These are phyloP conservation scores for Sceliomorpha sp. DNA, from an alignment of 2,888 invertebrate species.

Conservation along the genomic window DNA sequence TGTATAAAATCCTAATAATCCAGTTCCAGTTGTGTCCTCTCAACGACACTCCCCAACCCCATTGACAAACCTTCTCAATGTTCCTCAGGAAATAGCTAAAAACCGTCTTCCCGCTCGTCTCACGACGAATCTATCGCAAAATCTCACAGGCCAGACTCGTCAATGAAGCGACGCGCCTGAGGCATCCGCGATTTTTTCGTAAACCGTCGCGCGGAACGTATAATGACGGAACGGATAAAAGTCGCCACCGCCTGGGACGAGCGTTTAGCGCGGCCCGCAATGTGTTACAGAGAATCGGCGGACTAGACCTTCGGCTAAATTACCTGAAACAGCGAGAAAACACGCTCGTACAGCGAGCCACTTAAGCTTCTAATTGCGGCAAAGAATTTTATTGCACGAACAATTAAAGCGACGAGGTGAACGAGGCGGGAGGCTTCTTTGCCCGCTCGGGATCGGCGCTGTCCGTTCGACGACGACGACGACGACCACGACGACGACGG, in stretches of 20 bases:
- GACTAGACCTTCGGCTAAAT: conserved; percentile 59
- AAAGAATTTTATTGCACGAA: conserved; percentile 58
- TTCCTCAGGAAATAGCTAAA: conserved; percentile 34
- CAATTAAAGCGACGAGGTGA: conserved; percentile 52
- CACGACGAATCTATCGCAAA: conserved; percentile 40
- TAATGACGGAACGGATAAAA: conserved; percentile 54
- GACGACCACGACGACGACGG: too few species aligned
- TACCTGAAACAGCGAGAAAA: conserved; percentile 57
- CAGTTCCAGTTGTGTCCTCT: too few species aligned
- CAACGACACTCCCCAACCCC: too few species aligned
- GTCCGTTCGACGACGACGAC: conserved; percentile 31
- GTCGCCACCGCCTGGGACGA: conserved; percentile 50
- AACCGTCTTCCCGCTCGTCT: conserved; percentile 25
- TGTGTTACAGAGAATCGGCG: conserved; percentile 53
- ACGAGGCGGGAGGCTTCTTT: conserved; percentile 40
- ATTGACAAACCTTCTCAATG: conserved; percentile 7
- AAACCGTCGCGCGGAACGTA: conserved; percentile 40
- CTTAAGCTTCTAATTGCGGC: conserved; percentile 55
- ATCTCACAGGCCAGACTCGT: conserved; percentile 41
- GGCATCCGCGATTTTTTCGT: conserved; percentile 46
- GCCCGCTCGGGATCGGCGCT: conserved; percentile 13
- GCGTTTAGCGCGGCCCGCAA: conserved; percentile 43
- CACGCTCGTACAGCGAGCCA: conserved; percentile 52
- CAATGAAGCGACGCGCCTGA: conserved; percentile 51
- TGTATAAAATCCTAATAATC: too few species aligned